phyloP scores from a whole-genome alignment of 1,140 invertebrate species.

The Euura lappo region DNA sequence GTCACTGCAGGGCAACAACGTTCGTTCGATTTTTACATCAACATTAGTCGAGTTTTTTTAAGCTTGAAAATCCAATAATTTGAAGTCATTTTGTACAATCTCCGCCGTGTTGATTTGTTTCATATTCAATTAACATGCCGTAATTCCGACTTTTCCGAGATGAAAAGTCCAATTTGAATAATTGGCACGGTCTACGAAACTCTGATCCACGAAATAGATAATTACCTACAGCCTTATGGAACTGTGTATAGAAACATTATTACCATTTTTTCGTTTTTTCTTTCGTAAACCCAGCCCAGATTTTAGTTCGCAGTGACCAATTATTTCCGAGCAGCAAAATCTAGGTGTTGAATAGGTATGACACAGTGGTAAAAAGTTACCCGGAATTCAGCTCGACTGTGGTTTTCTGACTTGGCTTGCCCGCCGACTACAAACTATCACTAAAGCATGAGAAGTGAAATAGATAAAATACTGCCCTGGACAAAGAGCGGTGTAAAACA shows the following conservation, averaged over 20 bases:
- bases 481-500: background rate
- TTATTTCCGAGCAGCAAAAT: background rate
- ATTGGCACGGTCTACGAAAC: no score
- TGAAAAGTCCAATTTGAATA: no score
- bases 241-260: no score
- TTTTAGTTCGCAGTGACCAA: no score
- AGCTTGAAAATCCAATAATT: background rate
- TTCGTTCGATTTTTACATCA: background rate
- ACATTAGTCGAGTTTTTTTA: background rate
- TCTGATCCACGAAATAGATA: no score
- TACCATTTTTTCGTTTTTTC: no score
- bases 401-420: background rate
- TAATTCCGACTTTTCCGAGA: background rate
- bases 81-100: background rate
- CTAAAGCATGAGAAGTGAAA: background rate
- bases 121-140: background rate
- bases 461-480: background rate
- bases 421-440: background rate
- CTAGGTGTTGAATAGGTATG: background rate
- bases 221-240: no score
- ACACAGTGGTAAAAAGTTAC: conserved; percentile 1
- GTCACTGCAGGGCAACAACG: background rate
- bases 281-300: no score
- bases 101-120: background rate
- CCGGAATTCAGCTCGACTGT: background rate